These are phyloP conservation scores for Lophotriccus pileatus DNA, from an alignment of 2,797 vertebrate species.

Conservation along the genomic window DNA sequence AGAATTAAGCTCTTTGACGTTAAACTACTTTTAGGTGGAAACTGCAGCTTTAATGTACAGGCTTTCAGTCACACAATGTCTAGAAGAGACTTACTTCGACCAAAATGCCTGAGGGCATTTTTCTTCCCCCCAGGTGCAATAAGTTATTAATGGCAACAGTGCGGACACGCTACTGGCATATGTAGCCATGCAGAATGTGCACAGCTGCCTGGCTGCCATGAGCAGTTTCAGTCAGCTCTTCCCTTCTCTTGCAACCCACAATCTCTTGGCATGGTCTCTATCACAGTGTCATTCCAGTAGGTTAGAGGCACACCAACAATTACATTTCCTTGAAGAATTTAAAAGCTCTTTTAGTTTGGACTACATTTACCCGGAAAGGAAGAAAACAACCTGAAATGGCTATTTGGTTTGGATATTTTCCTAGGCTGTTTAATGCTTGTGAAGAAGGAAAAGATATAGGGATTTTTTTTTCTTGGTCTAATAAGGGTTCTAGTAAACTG, in stretches of 20 bases:
- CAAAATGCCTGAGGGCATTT: neutral
- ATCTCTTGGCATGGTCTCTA: neutral
- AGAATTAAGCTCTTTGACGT: neutral
- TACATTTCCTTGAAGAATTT: neutral
- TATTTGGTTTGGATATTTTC: neutral
- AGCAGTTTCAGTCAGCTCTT: neutral
- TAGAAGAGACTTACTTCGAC: neutral
- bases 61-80: neutral
- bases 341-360: neutral
- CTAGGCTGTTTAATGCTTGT: neutral
- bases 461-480: neutral
- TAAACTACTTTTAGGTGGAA: neutral
- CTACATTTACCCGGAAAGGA: neutral
- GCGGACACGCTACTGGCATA: neutral
- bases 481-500: neutral
- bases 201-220: neutral
- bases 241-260: neutral
- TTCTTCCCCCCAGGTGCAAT: neutral
- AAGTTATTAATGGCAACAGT: neutral
- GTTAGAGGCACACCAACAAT: neutral
- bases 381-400: neutral
- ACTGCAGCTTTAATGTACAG: neutral
- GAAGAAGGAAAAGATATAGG: neutral
- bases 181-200: neutral
- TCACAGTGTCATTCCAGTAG: neutral